phyloP scores from a whole-genome alignment of 2,888 invertebrate species.

The Chalcis sispes region DNA sequence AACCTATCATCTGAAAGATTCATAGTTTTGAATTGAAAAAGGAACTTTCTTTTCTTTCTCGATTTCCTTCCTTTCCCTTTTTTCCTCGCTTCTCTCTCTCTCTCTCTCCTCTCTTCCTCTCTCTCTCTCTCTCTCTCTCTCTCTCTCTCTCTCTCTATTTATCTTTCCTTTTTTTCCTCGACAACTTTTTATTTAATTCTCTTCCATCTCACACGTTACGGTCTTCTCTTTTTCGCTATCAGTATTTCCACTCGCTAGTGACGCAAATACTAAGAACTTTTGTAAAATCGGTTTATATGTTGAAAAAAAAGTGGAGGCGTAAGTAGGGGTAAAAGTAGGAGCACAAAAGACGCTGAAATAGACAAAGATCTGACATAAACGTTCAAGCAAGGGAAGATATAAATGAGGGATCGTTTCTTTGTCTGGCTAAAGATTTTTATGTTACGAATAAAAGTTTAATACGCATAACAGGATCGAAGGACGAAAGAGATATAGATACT shows the following conservation, averaged over 20 bases:
- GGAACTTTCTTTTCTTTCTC: slow-evolving; percentile 23
- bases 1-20: slow-evolving; percentile 44
- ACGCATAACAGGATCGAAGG: slow-evolving; percentile 37
- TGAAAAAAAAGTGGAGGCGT: neutral
- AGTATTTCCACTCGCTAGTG: slow-evolving; percentile 44
- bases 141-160: slow-evolving; percentile 49
- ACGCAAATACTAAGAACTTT: slow-evolving; percentile 48
- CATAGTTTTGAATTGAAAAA: slow-evolving; percentile 49
- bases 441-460: slow-evolving; percentile 60
- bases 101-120: neutral
- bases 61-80: neutral
- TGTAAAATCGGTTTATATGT: slow-evolving; percentile 38
- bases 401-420: slow-evolving; percentile 27
- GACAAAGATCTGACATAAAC: slow-evolving; percentile 52
- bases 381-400: slow-evolving; percentile 31
- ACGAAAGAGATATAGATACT: slow-evolving; percentile 51
- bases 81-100: neutral
- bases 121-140: no score
- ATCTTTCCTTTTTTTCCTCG: no score
- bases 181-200: no score
- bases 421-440: slow-evolving; percentile 58
- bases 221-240: slow-evolving; percentile 50
- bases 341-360: slow-evolving; percentile 45
- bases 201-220: no score
- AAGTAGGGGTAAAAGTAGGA: no score